phyloP scores from a whole-genome alignment of 2,797 vertebrate species.

The Enteromius fasciolatus region DNA sequence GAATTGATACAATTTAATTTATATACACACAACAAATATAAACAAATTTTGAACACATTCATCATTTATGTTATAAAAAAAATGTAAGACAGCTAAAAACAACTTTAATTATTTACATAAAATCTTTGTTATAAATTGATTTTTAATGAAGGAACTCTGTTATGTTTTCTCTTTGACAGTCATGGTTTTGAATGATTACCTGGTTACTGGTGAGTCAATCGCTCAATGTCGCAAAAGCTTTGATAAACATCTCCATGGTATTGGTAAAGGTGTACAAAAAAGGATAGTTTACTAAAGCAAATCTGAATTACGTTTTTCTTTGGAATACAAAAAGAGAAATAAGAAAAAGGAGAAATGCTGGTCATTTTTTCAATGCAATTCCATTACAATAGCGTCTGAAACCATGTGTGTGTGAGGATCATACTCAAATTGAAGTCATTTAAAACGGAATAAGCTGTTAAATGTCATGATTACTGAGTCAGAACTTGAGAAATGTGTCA shows the following conservation, averaged over 20 bases:
- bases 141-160: background rate
- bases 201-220: conserved; percentile 14
- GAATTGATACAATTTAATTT: background rate
- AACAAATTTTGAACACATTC: background rate
- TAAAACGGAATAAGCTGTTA: background rate
- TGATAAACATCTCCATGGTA: background rate
- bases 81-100: background rate
- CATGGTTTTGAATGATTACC: background rate
- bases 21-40: no score
- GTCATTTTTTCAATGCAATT: background rate
- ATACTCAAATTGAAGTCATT: background rate
- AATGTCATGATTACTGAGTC: background rate
- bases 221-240: background rate
- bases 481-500: background rate
- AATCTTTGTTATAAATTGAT: background rate
- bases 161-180: background rate
- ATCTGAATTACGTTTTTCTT: background rate
- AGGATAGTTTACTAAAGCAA: background rate
- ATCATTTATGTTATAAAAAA: background rate
- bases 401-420: background rate
- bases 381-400: background rate
- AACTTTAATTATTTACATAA: background rate
- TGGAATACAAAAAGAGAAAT: background rate
- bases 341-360: background rate
- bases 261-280: background rate